Evolutionary conservation across 2,888 invertebrate genomes (phyloP), one percentile per base, ranked within the genome.

Genomic region (Gymnocheta viridis): DNA sequence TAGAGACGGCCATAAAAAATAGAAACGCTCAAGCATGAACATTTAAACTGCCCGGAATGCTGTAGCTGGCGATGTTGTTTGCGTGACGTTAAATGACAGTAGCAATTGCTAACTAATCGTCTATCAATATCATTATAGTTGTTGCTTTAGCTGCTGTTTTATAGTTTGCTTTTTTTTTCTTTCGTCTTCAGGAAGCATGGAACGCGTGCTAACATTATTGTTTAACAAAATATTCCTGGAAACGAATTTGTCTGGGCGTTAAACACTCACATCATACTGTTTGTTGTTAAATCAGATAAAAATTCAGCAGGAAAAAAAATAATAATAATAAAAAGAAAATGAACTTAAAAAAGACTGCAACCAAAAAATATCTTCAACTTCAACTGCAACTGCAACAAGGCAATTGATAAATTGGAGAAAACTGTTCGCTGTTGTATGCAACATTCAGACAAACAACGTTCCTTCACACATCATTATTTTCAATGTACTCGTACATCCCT

Each of bases 1-100:
- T 86, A 87, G 91, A 90, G 90, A 90, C 90, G 7, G 35, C 35
- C 51, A 69, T 62, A 74, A 74, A 81, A 66, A 66, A 66, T 0
- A 4, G 54, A 54, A 22, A 54, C 44, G 22, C 38, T 41, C 7
- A 14, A 41, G 14, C 22, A 27, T 32, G 24, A 22, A 64, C 72
- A 17, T 51, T 44, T 17, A 19, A 35, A 41, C 5, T 58, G 6
- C 9, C 51, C 7, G n/a, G 19, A 5, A 6, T 64, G 29, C 22
- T 58, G n/a, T 72, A 29, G 79, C 64, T 47, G 72, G 35, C 54
- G 72, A 56, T 70, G 38, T 22, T 29, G 41, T 27, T 49, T 27
- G 62, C 41, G 5, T 78, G 44, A 78, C 41, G 51, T 19, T 70
- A 64, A 72, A 72, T 72, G 79, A 64, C 72, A 56, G 72, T 54